These are phyloP conservation scores for Acomys russatus DNA, from an alignment of 2,797 vertebrate genomes.

Conservation along the genomic window DNA sequence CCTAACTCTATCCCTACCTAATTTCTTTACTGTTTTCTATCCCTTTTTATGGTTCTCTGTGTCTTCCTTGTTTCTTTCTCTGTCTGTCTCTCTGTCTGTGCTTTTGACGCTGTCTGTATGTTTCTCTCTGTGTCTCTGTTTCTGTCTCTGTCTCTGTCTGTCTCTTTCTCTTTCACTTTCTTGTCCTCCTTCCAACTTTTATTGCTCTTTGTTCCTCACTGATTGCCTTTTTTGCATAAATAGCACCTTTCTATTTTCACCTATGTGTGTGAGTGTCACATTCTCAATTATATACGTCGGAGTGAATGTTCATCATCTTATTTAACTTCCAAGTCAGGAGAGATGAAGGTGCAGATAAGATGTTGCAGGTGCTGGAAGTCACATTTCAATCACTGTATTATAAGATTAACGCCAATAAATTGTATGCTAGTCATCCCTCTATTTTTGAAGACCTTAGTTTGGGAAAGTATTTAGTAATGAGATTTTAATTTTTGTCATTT, in stretches of 20 bases:
- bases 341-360: background rate
- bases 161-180: background rate
- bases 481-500: slow-evolving; percentile 50
- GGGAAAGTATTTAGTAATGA: slow-evolving; percentile 32
- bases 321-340: slow-evolving; percentile 37
- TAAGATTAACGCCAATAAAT: background rate
- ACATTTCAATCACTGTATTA: background rate
- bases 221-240: background rate
- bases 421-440: background rate
- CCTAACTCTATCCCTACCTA: background rate
- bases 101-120: no score
- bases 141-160: no score
- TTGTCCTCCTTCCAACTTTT: no score
- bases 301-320: slow-evolving; percentile 27
- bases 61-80: background rate
- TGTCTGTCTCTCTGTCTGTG: background rate
- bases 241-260: background rate
- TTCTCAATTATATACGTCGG: background rate
- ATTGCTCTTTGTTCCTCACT: background rate
- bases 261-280: background rate
- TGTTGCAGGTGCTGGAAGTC: background rate
- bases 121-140: no score
- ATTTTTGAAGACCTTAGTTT: background rate
- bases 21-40: no score
- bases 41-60: no score